These are phyloP conservation scores for Coracias cyanogaster DNA, from an alignment of 2,797 vertebrate genomes.

Conservation along the genomic window DNA sequence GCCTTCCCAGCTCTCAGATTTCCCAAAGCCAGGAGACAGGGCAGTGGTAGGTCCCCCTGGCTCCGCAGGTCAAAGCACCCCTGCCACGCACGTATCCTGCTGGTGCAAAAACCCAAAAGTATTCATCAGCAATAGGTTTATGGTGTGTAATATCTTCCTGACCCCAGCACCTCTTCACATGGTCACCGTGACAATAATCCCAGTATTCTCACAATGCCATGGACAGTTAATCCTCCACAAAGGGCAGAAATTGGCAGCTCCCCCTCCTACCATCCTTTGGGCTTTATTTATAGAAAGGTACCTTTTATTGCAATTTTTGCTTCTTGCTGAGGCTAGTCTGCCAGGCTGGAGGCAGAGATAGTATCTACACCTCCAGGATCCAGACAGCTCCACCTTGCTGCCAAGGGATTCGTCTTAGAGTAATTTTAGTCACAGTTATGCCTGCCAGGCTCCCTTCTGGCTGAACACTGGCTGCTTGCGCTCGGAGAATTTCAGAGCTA, in stretches of 20 bases:
- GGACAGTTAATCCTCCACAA: background rate
- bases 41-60: background rate
- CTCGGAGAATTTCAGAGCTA: background rate
- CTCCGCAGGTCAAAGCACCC: background rate
- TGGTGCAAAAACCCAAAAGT: accelerated
- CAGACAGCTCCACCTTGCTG: slow-evolving; percentile 9
- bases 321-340: background rate
- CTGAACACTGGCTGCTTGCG: background rate
- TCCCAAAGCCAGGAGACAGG: background rate
- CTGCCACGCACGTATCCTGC: background rate
- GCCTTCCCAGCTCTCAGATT: background rate
- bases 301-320: background rate
- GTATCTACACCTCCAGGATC: background rate
- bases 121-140: background rate
- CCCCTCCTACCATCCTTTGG: background rate
- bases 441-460: slow-evolving; percentile 14
- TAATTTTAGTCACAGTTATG: background rate
- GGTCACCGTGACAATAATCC: background rate
- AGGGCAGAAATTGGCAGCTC: background rate
- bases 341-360: background rate
- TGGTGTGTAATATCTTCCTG: background rate
- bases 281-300: background rate
- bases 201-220: background rate
- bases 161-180: background rate
- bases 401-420: background rate